These are phyloP conservation scores for Tribolium madens DNA, from an alignment of 1,140 invertebrate genomes.

Conservation along the genomic window DNA sequence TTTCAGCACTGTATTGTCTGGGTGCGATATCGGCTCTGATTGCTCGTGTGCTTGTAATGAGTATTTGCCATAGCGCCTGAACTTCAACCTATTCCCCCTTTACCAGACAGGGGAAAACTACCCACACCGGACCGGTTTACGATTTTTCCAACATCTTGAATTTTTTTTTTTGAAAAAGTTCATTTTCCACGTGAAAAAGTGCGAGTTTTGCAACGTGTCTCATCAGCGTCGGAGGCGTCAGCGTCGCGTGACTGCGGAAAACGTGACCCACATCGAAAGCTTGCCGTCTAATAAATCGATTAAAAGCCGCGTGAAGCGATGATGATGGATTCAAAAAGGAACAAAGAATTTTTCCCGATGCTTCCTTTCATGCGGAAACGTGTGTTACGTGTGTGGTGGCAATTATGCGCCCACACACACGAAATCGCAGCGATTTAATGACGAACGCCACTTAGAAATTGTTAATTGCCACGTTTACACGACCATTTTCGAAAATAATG, in stretches of 20 bases:
- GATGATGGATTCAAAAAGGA: slow-evolving; percentile 9
- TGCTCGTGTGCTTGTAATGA: slow-evolving; percentile 1
- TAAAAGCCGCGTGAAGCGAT: slow-evolving; percentile 1
- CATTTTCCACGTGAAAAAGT: too few species aligned
- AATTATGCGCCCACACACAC: slow-evolving; percentile 24
- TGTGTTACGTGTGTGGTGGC: slow-evolving; percentile 12
- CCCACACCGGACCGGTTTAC: too few species aligned
- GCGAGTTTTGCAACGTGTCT: slow-evolving; percentile 38
- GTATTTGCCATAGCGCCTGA: not conserved
- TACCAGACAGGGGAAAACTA: not conserved
- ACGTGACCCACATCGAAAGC: slow-evolving; percentile 42
- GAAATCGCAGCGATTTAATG: slow-evolving; percentile 1
- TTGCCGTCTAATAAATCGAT: slow-evolving; percentile 34
- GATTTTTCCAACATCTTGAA: not conserved
- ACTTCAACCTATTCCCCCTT: not conserved
- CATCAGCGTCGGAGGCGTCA: slow-evolving; percentile 17
- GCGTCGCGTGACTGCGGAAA: slow-evolving; percentile 41
- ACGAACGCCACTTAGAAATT: slow-evolving; percentile 10
- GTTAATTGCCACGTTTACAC: slow-evolving; percentile 17
- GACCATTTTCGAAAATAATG: slow-evolving; percentile 1
- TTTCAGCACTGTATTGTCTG: not conserved
- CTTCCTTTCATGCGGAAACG: slow-evolving; percentile 4
- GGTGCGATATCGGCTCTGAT: not conserved
- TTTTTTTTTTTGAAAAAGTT: not conserved
- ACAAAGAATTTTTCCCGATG: not conserved